Evolutionary conservation across 2,797 vertebrate species (phyloP), one percentile per base, ranked within the genome.

Genomic region (Kryptolebias ocellatus): DNA sequence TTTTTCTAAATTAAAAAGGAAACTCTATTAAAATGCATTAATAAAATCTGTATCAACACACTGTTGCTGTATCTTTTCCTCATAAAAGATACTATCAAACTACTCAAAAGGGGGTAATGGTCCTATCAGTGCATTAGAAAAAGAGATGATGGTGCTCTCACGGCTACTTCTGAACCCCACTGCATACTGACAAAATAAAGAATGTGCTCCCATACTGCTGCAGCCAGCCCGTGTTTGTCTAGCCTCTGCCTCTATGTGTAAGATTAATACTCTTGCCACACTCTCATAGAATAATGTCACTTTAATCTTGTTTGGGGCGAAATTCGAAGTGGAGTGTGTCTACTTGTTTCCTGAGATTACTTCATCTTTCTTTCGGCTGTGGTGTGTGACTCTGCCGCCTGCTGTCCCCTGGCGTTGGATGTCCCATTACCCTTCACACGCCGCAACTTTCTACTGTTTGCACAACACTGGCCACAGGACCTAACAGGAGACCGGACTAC

Each of bases 351-450:
- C 90, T 81, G 89, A 94, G 92, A 95, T 94, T 92, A 94, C 94
- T 94, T 93, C 92, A 94, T 95, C 93, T 93, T 94, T 94, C 93
- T 94, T 91, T 90, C 86, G 76, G 87, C 90, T 85, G 90, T 81
- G 79, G 83, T 93, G 91, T 93, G 90, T 92, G 92, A 92, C 93
- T 93, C 90, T 87, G 89, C 90, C 86, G 88, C 90, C 91, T 88
- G 89, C 90, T 93, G 93, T 94, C 91, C 93, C 93, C 92, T 93
- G 94, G 93, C 93, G 84, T 92, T 93, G 91, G 87, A 94, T 93
- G 94, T 95, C 93, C 93, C 94, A 94, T 94, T 95, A 95, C 93
- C 94, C 94, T 95, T 94, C 93, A 93, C 92, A 93, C 92, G 92
- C 91, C 72, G 89, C 92, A 94, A 94, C 92, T 93, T 94, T 94